Percentiles rank a stretch among this genome's conserved stretches.
Evolutionary conservation across 2,888 invertebrate genomes (phyloP).

Genomic region (Eucera pruinosa): DNA sequence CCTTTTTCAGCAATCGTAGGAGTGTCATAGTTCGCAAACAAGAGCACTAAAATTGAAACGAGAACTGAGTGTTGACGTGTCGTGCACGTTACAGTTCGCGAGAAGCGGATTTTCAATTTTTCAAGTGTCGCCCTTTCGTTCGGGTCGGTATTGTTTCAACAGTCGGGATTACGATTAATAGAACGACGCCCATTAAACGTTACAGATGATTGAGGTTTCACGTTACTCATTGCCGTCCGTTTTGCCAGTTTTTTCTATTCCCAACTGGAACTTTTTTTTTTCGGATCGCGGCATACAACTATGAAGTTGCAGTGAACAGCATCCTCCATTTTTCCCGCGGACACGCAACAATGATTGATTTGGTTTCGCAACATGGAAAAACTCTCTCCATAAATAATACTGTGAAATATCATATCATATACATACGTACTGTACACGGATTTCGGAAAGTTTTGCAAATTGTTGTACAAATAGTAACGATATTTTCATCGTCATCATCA

Average conservation of each 20-base stretch:
- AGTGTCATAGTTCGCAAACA: no score
- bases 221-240: constrained; percentile 9
- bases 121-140: background rate
- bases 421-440: background rate
- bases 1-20: no score
- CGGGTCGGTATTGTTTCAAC: background rate
- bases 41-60: background rate
- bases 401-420: background rate
- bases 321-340: constrained; percentile 9
- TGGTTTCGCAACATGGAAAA: constrained; percentile 7
- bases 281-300: background rate
- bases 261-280: background rate
- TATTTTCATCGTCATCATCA: no score
- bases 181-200: constrained; percentile 4
- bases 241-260: background rate
- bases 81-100: background rate
- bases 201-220: constrained; percentile 23
- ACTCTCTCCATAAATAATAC: constrained; percentile 2
- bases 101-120: constrained; percentile 1
- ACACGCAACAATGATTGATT: constrained; percentile 17
- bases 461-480: background rate
- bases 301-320: constrained; percentile 2
- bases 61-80: background rate
- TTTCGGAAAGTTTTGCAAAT: background rate
- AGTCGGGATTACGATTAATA: background rate